These are phyloP conservation scores for Athetis lepigone DNA, from an alignment of 2,888 invertebrate species.

Conservation along the genomic window DNA sequence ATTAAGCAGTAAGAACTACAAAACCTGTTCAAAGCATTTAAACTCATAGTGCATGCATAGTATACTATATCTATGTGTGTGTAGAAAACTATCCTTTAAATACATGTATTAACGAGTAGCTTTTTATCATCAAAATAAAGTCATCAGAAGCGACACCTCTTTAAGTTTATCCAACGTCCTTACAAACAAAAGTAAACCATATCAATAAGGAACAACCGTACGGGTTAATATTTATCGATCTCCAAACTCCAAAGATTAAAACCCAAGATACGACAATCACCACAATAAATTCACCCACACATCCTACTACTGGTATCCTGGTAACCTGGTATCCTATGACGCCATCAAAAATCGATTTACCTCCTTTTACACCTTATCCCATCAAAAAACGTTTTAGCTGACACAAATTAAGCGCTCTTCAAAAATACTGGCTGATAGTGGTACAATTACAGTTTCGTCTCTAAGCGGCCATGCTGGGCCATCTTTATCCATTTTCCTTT, in stretches of 20 bases:
- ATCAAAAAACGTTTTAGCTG: conserved; percentile 53
- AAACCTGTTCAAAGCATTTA: no score
- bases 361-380: conserved; percentile 42
- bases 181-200: no score
- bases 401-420: conserved; percentile 52
- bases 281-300: conserved; percentile 43
- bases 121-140: no score
- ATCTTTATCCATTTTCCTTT: conserved; percentile 68
- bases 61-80: no score
- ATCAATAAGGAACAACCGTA: no score
- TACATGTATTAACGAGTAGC: no score
- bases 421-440: conserved; percentile 45
- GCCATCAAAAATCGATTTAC: conserved; percentile 57
- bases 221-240: no score
- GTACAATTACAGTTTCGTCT: conserved; percentile 63
- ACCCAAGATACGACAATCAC: conserved; percentile 15
- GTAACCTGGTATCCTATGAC: conserved; percentile 14
- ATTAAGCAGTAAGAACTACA: no score
- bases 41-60: no score
- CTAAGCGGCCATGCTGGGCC: conserved; percentile 63
- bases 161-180: no score
- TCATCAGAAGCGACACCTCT: no score
- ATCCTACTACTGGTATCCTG: conserved; percentile 19
- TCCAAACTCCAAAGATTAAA: background rate
- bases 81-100: no score